Base-by-base conservation (phyloP, 92 coral and sea anemone species). In the Porites evermanni region DNA sequence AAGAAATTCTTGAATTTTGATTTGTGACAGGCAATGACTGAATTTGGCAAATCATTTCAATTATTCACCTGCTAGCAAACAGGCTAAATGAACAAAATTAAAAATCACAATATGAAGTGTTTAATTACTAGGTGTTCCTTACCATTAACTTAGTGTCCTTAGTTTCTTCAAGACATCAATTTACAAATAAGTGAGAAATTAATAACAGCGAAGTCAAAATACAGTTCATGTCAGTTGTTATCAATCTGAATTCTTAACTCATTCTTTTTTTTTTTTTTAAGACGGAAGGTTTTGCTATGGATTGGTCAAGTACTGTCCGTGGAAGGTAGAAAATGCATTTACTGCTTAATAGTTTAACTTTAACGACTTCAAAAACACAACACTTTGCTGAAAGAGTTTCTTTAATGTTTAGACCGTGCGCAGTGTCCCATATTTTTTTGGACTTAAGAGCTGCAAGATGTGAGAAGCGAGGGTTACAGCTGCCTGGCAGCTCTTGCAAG, bases 201-300 rank as follows among this genome's bases (percentile, higher is more conserved):
- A 38, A 38, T 38, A 38, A 38, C 47, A 7, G 0, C 47, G 5
- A 70, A 10, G 21, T 58, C 1, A 47, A 70, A 70, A 18, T 19
- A 17, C 23, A 17, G 23, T 66, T 19, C 20, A 2, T 18, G 6
- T 6, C 17, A 58, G 12, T 58, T 38, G 12, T 58, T 38, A 38
- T 38, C 7, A 3, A 1, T 7, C 4, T 7, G 2, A 17, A 19
- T 20, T 64, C 17, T 71, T 51, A 38, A 38, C 47, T 38, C 47
- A 0, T 38, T 38, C 5, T 6, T 38, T 4, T 38, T 38, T 38
- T 38, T 56, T 7, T 53, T 83, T 53, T 51, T 63, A 44, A 96
- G 98, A 76, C 88, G 6, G 98, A 96, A 85, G 98, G 98, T 8
- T 96, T 96, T 82, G 98, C 98, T 52, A 91, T 96, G 95, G 98